phyloP scores from a whole-genome alignment of 2,888 invertebrate species.

The Neoitamus cyanurus region DNA sequence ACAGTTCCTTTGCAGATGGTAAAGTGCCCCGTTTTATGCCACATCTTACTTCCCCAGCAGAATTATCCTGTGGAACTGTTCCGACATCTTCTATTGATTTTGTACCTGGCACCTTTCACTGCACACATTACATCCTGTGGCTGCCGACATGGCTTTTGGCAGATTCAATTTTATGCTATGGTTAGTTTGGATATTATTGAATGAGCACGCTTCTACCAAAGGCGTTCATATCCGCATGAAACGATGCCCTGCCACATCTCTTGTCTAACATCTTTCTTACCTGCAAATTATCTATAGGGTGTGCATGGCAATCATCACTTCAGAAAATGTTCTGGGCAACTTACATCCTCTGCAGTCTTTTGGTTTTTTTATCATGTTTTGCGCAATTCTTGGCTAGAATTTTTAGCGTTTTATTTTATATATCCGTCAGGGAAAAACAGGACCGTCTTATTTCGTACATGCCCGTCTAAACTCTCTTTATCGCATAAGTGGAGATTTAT shows the following conservation, averaged over 20 bases:
- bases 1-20: background rate
- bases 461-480: too few relatives aligned
- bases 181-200: constrained; percentile 10
- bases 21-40: constrained; percentile 10
- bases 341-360: too few relatives aligned
- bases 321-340: background rate
- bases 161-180: constrained; percentile 24
- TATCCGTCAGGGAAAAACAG: too few relatives aligned
- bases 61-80: constrained; percentile 4
- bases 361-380: too few relatives aligned
- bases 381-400: too few relatives aligned
- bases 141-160: constrained; percentile 18
- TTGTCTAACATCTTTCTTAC: background rate
- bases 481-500: too few relatives aligned
- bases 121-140: background rate
- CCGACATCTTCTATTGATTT: constrained; percentile 24
- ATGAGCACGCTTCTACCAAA: background rate
- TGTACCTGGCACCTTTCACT: constrained; percentile 11
- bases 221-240: background rate
- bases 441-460: too few relatives aligned
- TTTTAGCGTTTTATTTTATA: too few relatives aligned
- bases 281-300: background rate
- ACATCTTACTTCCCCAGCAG: constrained; percentile 3
- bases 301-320: background rate
- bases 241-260: background rate